Base-by-base conservation (phyloP, 2,797 vertebrate genomes). In the Eleutherodactylus coqui region DNA sequence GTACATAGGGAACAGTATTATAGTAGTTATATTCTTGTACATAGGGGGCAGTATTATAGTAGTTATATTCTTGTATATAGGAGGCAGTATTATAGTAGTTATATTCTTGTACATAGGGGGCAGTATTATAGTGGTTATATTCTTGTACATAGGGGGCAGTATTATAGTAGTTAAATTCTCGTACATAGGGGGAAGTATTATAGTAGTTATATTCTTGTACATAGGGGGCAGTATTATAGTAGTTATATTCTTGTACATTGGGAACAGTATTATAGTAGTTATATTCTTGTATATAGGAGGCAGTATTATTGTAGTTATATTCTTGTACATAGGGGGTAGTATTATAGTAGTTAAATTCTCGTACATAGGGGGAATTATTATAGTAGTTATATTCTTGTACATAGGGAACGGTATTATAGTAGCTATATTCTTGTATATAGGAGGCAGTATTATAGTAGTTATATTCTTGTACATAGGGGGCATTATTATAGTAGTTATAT, bases 381-480 rank as follows among this genome's bases (percentile, higher is more conserved):
- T 62, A 62, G 58, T 62, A 62, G 58, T 29, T 62, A 62, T 62
- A 62, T 64, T 64, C 60, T 64, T 64, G 60, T 64, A 64, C 6
- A 64, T 64, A 64, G 60, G 60, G n/a, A 29, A 27, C 27, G 29
- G 58, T 62, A 62, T 62, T 62, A 62, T 62, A 62, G 10, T 62
- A 62, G 58, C 16, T 62, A 62, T 62, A 62, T 62, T 62, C 58
- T 62, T 62, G 58, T 62, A 62, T 13, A 62, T 32, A 38, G 64
- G 64, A 10, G n/a, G 34, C 64, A 69, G 64, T 69, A 69, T 69
- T 69, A 69, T 69, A 69, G 64, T 69, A 69, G 64, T 69, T 67
- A 67, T 67, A 36, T 67, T 67, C 62, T 67, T 67, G 62, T 67
- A 60, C 58, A 27, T 60, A 60, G 21, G 58, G 27, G 9, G 58